Conservation (phyloP, 2,797 vertebrate species). For the Valencia hispanica region DNA sequence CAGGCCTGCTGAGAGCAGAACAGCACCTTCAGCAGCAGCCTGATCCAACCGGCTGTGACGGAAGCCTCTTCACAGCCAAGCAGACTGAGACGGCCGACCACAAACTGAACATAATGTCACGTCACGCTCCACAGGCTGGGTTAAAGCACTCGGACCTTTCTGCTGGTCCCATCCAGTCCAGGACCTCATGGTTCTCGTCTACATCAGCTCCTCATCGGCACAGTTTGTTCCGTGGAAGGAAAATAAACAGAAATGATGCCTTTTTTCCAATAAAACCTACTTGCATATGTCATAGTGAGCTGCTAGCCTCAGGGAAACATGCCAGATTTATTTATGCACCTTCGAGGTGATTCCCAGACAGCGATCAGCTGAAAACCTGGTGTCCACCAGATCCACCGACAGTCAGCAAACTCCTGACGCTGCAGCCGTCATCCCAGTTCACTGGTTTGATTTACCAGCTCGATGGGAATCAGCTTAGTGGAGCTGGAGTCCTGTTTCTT, state of each 20-base stretch:
- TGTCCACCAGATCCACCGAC: neutral
- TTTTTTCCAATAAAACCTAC: neutral
- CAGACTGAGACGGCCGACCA: constrained; percentile 9
- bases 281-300: neutral
- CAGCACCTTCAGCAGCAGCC: constrained; percentile 59
- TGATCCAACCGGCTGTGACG: constrained; percentile 53
- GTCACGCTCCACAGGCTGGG: too few relatives aligned
- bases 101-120: too few relatives aligned
- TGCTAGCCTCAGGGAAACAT: neutral
- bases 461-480: too few relatives aligned
- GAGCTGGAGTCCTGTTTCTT: too few relatives aligned
- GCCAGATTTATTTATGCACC: too few relatives aligned
- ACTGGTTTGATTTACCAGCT: too few relatives aligned
- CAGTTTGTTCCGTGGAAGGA: neutral
- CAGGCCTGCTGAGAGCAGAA: constrained; percentile 46
- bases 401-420: neutral
- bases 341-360: neutral
- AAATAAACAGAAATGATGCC: neutral
- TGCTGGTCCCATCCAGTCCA: too few relatives aligned
- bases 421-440: too few relatives aligned
- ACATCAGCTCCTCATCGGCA: neutral
- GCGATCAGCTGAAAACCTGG: neutral
- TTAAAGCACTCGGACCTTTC: too few relatives aligned
- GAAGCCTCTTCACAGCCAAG: constrained; percentile 40
- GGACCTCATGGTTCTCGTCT: neutral